Conservation (phyloP, 2,888 invertebrate genomes). For the Ectemnius cavifrons region DNA sequence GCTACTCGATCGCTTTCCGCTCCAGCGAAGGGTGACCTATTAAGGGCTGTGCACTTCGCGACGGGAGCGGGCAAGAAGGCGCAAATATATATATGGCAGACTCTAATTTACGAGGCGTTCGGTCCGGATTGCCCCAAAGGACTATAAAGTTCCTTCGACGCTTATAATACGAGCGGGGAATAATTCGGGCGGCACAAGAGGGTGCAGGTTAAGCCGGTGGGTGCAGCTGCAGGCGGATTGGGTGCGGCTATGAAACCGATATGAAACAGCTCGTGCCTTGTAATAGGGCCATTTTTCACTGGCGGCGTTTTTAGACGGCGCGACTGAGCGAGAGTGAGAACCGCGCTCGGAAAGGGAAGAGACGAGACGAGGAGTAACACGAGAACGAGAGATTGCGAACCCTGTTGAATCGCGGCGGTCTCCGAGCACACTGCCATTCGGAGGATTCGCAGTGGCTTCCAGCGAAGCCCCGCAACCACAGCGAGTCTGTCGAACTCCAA, state of each 20-base stretch:
- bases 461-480: constrained; percentile 68
- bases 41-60: too few species aligned
- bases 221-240: not conserved
- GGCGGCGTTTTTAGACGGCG: too few species aligned
- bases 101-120: too few species aligned
- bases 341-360: not conserved
- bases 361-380: constrained; percentile 10
- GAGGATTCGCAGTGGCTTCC: constrained; percentile 69
- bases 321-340: too few species aligned
- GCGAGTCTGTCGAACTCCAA: constrained; percentile 71
- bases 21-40: too few species aligned
- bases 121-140: too few species aligned
- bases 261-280: constrained; percentile 50
- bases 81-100: too few species aligned
- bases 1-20: too few species aligned
- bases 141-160: not conserved
- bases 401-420: constrained; percentile 54
- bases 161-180: not conserved
- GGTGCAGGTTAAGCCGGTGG: not conserved
- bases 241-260: not conserved
- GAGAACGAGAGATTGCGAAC: constrained; percentile 10
- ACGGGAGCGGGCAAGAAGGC: too few species aligned
- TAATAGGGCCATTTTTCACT: constrained; percentile 50
- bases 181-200: not conserved
- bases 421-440: constrained; percentile 64